Percentiles rank a stretch among this genome's conserved stretches.
Conservation (phyloP, 2,888 invertebrate species). For the Anthrax anthrax region DNA sequence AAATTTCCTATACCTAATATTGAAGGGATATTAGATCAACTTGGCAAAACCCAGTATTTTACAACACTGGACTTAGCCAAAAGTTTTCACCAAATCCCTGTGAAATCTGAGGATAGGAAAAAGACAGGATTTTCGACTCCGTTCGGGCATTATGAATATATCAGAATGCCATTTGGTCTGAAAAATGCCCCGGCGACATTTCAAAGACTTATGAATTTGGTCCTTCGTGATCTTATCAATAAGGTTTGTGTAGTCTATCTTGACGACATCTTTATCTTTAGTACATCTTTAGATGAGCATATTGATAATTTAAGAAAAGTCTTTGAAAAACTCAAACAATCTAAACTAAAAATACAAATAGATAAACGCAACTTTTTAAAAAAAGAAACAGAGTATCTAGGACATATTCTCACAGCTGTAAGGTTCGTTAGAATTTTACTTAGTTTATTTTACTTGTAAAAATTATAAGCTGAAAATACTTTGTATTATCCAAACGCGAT, state of each 20-base stretch:
- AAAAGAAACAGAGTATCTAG: conserved; percentile 13
- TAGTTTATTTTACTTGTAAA: too few relatives aligned
- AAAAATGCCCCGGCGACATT: conserved; percentile 1
- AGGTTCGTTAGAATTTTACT: too few relatives aligned
- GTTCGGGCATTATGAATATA: conserved; percentile 20
- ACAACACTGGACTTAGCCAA: conserved; percentile 15
- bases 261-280: conserved; percentile 15
- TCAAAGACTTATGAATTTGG: not conserved
- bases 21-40: conserved; percentile 15
- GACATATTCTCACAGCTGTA: conserved; percentile 17
- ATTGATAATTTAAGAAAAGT: conserved; percentile 5
- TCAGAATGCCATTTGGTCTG: conserved; percentile 5
- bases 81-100: conserved; percentile 18
- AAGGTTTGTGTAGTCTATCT: not conserved
- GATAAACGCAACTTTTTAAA: conserved; percentile 8
- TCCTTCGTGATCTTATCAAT: not conserved
- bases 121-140: conserved; percentile 22
- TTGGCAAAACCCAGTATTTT: conserved; percentile 16
- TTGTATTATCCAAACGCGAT: too few relatives aligned
- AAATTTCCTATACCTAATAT: conserved; percentile 15
- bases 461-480: too few relatives aligned
- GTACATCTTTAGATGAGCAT: conserved; percentile 10
- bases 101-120: conserved; percentile 12
- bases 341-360: conserved; percentile 11
- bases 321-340: conserved; percentile 1